phyloP scores from a whole-genome alignment of 2,797 vertebrate species.

The Takifugu rubripes region DNA sequence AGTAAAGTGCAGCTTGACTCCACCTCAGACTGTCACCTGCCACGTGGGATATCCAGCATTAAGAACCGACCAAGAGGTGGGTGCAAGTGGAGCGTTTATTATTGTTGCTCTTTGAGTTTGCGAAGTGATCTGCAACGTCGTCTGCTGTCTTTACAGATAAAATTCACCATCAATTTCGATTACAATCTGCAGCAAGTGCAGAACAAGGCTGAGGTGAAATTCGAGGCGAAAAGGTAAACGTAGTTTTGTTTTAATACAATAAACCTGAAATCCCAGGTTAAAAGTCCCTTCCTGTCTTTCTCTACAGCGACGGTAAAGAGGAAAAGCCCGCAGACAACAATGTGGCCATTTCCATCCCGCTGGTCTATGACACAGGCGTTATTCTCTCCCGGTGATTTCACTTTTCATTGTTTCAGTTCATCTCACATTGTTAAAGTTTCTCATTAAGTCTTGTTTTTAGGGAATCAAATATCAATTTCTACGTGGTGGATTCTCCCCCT shows the following conservation, averaged over 20 bases:
- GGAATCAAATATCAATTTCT: constrained; percentile 83
- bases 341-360: constrained; percentile 70
- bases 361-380: constrained; percentile 84
- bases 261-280: neutral
- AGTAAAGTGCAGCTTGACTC: constrained; percentile 79
- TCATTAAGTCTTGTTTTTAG: constrained; percentile 52
- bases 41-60: constrained; percentile 85
- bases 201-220: constrained; percentile 72
- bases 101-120: neutral
- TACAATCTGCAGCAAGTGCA: constrained; percentile 82
- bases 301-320: constrained; percentile 82
- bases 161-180: constrained; percentile 84
- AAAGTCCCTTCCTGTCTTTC: constrained; percentile 13
- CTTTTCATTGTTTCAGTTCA: neutral
- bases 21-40: constrained; percentile 74
- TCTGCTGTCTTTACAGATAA: constrained; percentile 69
- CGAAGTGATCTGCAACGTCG: neutral
- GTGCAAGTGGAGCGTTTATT: neutral
- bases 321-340: constrained; percentile 76
- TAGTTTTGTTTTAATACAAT: neutral
- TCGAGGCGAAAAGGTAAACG: constrained; percentile 81
- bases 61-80: constrained; percentile 76
- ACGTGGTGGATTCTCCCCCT: constrained; percentile 73
- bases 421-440: neutral
- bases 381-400: constrained; percentile 79